phyloP scores from a whole-genome alignment of 2,113 vertebrate species.

The Colossoma macropomum region DNA sequence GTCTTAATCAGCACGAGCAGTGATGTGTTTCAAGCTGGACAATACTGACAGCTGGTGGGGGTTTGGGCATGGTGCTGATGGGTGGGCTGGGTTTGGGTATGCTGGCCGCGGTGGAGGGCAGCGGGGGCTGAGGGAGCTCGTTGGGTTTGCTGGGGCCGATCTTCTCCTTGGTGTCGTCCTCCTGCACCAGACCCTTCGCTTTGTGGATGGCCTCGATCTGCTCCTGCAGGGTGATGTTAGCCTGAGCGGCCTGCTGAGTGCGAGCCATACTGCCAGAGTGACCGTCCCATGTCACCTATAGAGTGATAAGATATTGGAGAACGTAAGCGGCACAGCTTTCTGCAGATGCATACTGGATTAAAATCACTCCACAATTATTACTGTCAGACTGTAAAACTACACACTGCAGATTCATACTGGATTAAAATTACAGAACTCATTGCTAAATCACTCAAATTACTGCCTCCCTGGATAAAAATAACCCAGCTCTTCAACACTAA shows the following conservation, averaged over 20 bases:
- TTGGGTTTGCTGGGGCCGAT: slow-evolving; percentile 97
- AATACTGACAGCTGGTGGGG: slow-evolving; percentile 73
- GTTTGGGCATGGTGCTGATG: slow-evolving; percentile 78
- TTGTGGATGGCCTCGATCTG: slow-evolving; percentile 99
- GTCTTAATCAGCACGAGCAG: no score
- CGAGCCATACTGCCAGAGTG: slow-evolving; percentile 99
- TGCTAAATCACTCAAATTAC: no score
- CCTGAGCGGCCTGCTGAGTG: slow-evolving; percentile 97
- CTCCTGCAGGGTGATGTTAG: slow-evolving; percentile 98
- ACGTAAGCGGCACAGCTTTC: not conserved
- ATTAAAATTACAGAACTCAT: no score
- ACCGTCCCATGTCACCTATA: slow-evolving; percentile 96
- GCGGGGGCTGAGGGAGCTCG: slow-evolving; percentile 81
- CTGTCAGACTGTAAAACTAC: no score
- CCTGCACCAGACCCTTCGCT: slow-evolving; percentile 96
- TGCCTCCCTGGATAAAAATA: no score
- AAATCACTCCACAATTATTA: no score
- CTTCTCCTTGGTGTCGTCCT: slow-evolving; percentile 97
- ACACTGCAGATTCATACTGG: no score
- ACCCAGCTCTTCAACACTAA: slow-evolving; percentile 57
- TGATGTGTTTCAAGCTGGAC: no score
- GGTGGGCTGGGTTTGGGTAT: slow-evolving; percentile 83
- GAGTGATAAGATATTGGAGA: not conserved
- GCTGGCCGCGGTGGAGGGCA: slow-evolving; percentile 77
- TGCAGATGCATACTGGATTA: no score